A percentile compares a stretch with the other conserved stretches of the same genome.
Conservation (phyloP, 2,113 vertebrate species). For the Thalassarche chlororhynchos region DNA sequence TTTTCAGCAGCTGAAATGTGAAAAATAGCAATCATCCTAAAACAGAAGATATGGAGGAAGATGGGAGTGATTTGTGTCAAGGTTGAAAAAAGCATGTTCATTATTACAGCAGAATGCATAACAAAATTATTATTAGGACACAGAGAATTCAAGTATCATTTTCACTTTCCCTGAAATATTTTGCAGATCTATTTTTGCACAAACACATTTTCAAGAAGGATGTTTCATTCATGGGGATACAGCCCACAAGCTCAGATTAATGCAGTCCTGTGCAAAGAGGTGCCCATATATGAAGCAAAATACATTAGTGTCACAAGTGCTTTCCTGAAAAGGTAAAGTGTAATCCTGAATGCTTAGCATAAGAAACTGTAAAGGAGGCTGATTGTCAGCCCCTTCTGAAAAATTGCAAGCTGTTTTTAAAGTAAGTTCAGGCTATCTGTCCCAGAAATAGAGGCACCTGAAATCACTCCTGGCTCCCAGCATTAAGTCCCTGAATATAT, state of each 20-base stretch:
- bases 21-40: neutral
- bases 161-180: neutral
- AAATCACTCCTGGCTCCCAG: neutral
- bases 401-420: neutral
- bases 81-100: neutral
- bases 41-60: neutral
- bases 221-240: neutral
- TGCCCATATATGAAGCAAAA: neutral
- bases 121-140: neutral
- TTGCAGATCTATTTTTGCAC: neutral
- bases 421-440: neutral
- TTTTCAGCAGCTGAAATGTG: constrained; percentile 5
- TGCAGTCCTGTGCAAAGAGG: neutral
- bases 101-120: neutral
- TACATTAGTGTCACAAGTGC: neutral
- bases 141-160: neutral
- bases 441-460: neutral
- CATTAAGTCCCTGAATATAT: neutral
- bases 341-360: neutral
- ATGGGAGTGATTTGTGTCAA: neutral
- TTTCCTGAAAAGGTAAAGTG: neutral
- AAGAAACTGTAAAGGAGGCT: neutral
- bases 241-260: neutral
- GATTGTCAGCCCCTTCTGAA: neutral
- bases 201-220: neutral